phyloP scores from a whole-genome alignment of 1,140 invertebrate genomes.

The Macrotrachela quadricornifera region DNA sequence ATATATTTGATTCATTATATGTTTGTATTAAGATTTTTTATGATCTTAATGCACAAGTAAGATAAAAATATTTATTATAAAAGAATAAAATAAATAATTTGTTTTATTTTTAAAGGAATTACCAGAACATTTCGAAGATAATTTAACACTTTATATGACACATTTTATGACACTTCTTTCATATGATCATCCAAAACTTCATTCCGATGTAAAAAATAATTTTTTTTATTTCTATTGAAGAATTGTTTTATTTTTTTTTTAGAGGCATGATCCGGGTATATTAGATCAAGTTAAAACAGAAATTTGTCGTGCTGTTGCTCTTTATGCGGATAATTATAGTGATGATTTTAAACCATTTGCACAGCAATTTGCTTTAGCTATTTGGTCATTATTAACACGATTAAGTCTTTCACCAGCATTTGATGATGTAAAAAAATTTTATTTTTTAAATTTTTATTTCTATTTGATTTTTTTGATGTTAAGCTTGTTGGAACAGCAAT shows the following conservation, averaged over 20 bases:
- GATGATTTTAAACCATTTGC: conserved; percentile 78
- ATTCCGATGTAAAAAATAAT: no score
- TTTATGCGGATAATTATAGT: conserved; percentile 91
- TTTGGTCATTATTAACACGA: conserved; percentile 59
- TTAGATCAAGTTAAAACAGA: conserved; percentile 75
- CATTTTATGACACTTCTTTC: conserved; percentile 60
- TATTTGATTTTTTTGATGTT: no score
- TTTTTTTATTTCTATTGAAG: conserved; percentile 31
- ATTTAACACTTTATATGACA: conserved; percentile 78
- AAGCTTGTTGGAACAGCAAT: no score
- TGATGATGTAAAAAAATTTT: no score
- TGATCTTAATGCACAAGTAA: conserved; percentile 57
- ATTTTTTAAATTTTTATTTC: no score
- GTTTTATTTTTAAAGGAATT: conserved; percentile 44
- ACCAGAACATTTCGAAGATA: conserved; percentile 94
- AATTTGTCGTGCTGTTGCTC: conserved; percentile 74
- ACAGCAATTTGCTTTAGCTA: conserved; percentile 64
- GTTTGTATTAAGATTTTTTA: conserved; percentile 87
- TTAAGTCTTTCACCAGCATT: no score
- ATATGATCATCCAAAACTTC: conserved; percentile 38
- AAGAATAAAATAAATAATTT: no score
- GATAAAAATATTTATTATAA: no score
- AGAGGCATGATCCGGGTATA: conserved; percentile 66
- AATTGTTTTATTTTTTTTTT: conserved; percentile 37
- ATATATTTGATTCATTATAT: conserved; percentile 68